Evolutionary conservation across 2,113 vertebrate genomes (phyloP).

Genomic region (Dendropsophus ebraccatus): DNA sequence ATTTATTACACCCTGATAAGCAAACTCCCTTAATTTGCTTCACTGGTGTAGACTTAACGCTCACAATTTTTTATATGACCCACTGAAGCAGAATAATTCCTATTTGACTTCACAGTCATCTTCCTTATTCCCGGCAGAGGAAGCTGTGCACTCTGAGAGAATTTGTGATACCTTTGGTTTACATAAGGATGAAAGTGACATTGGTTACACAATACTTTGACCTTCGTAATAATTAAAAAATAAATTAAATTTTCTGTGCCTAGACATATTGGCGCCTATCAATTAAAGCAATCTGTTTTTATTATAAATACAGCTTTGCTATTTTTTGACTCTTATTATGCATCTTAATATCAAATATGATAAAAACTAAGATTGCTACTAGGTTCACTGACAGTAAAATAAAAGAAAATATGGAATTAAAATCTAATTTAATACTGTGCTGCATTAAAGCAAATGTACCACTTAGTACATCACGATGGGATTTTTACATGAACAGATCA

Average conservation of each 20-base stretch:
- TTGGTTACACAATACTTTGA: not conserved
- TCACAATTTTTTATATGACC: conserved; percentile 51
- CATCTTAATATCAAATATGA: conserved; percentile 3
- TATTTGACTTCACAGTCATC: conserved; percentile 48
- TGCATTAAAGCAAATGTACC: too few species aligned
- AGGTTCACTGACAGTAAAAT: too few species aligned
- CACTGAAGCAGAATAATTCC: conserved; percentile 53
- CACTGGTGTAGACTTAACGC: conserved; percentile 39
- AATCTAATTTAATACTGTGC: too few species aligned
- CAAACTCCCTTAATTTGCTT: conserved; percentile 53
- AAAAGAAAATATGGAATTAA: too few species aligned
- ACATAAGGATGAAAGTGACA: conserved; percentile 2
- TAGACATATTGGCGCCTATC: not conserved
- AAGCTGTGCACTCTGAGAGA: conserved; percentile 3
- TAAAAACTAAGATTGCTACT: not conserved
- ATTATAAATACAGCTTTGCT: not conserved
- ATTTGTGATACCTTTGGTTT: conserved; percentile 1
- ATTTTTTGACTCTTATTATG: conserved; percentile 32
- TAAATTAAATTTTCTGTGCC: not conserved
- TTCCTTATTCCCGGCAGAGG: conserved; percentile 20
- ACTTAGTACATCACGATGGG: too few species aligned
- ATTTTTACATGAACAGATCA: too few species aligned
- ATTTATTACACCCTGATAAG: conserved; percentile 55
- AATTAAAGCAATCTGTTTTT: conserved; percentile 36
- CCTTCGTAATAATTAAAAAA: conserved; percentile 38